phyloP scores from a whole-genome alignment of 2,113 vertebrate species.

The Trogon melanurus region DNA sequence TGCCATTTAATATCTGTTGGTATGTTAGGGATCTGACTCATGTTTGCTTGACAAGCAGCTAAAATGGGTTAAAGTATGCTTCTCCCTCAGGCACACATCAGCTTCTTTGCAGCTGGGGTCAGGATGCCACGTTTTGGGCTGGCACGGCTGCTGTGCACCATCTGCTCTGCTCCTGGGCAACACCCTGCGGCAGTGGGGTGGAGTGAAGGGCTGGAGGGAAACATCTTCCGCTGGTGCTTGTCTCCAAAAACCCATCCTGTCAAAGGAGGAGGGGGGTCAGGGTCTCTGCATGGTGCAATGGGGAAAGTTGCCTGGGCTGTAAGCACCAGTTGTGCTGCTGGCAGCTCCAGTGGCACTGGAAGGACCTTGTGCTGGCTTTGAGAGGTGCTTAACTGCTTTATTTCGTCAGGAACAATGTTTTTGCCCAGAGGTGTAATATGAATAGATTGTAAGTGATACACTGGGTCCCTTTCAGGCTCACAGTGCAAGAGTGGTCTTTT shows the following conservation, averaged over 20 bases:
- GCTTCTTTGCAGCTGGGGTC: not conserved
- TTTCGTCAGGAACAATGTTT: not conserved
- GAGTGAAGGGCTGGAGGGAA: not conserved
- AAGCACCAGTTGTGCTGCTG: not conserved
- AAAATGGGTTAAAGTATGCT: conserved; percentile 18
- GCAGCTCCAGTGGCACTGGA: fast-evolving
- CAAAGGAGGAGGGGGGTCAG: no score
- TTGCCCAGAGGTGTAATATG: not conserved
- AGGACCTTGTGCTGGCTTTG: not conserved
- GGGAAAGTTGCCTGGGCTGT: not conserved
- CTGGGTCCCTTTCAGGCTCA: not conserved
- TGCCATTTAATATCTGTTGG: conserved; percentile 31
- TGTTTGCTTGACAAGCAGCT: conserved; percentile 28
- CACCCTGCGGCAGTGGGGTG: not conserved
- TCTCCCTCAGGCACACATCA: conserved; percentile 14
- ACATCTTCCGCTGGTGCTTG: not conserved
- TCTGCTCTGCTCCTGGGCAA: not conserved
- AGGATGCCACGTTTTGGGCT: not conserved
- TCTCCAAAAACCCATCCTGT: not conserved
- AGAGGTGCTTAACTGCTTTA: not conserved
- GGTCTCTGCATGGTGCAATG: not conserved
- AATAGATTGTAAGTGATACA: not conserved
- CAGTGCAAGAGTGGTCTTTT: not conserved
- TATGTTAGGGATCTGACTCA: conserved; percentile 43
- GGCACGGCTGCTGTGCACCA: fast-evolving